A percentile compares a stretch with the other conserved stretches of the same genome.
These are phyloP conservation scores for Acanthaster planci DNA, from an alignment of 35 echinoderm and acorn worm species.

Conservation along the genomic window DNA sequence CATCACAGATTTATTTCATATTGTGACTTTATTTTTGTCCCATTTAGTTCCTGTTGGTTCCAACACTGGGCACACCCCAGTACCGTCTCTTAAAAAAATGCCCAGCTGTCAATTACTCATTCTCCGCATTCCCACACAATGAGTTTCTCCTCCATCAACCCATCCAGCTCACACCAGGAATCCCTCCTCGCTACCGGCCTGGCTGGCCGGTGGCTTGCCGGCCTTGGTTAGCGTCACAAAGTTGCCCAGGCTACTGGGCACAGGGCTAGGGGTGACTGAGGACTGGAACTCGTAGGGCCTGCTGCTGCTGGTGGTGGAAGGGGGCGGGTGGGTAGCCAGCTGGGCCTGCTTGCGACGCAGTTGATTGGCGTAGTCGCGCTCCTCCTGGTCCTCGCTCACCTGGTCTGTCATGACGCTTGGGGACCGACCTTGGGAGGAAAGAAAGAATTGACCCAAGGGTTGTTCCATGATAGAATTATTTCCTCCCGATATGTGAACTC, in stretches of 20 bases:
- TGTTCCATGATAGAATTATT: too few species aligned
- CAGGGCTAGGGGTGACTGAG: constrained; percentile 65
- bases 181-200: constrained; percentile 76
- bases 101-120: too few species aligned
- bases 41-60: too few species aligned
- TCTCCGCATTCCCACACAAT: too few species aligned
- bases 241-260: constrained; percentile 73
- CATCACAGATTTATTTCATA: too few species aligned
- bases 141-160: too few species aligned
- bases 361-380: constrained; percentile 67
- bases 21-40: too few species aligned
- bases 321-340: constrained; percentile 2
- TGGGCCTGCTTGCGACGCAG: constrained; percentile 66
- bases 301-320: neutral
- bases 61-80: too few species aligned
- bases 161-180: constrained; percentile 55
- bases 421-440: neutral
- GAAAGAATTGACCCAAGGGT: too few species aligned
- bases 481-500: too few species aligned
- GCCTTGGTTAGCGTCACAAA: constrained; percentile 74
- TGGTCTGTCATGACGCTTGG: constrained; percentile 41
- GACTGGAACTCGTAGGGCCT: neutral
- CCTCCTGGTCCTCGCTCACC: constrained; percentile 72
- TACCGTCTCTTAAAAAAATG: too few species aligned
- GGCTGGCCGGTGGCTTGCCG: neutral